These are phyloP conservation scores for Chelonus formosanus DNA, from an alignment of 2,888 invertebrate genomes.

Conservation along the genomic window DNA sequence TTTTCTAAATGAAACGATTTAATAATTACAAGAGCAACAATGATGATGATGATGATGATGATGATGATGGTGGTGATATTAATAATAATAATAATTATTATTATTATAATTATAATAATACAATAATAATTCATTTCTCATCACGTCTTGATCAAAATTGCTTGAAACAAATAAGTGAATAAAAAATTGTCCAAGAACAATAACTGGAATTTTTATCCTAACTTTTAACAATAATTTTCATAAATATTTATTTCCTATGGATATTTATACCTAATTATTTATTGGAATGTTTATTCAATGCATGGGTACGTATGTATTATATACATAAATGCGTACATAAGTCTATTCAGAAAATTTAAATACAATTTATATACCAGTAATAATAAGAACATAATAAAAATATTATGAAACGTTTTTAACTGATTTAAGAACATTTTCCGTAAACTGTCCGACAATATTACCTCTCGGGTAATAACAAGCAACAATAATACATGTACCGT, in stretches of 20 bases:
- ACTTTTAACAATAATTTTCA: background rate
- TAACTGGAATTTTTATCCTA: background rate
- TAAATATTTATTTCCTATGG: background rate
- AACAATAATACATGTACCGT: conserved; percentile 70
- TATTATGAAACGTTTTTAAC: conserved; percentile 47
- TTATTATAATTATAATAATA: too few relatives aligned
- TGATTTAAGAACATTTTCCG: conserved; percentile 63
- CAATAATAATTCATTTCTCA: too few relatives aligned
- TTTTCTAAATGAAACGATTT: too few relatives aligned
- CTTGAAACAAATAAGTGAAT: too few relatives aligned
- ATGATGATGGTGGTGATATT: too few relatives aligned
- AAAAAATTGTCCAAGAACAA: too few relatives aligned
- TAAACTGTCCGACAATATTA: conserved; percentile 68
- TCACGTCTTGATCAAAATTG: too few relatives aligned
- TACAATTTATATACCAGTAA: background rate
- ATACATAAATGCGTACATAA: conserved; percentile 39
- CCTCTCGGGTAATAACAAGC: conserved; percentile 74
- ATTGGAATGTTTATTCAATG: conserved; percentile 56
- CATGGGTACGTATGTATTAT: conserved; percentile 46
- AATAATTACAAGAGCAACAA: too few relatives aligned
- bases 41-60: too few relatives aligned
- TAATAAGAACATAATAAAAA: conserved; percentile 20
- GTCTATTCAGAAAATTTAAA: background rate
- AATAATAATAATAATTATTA: too few relatives aligned
- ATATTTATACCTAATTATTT: conserved; percentile 36